These are phyloP conservation scores for Heliconius charithonia DNA, from an alignment of 2,888 invertebrate species.

Conservation along the genomic window DNA sequence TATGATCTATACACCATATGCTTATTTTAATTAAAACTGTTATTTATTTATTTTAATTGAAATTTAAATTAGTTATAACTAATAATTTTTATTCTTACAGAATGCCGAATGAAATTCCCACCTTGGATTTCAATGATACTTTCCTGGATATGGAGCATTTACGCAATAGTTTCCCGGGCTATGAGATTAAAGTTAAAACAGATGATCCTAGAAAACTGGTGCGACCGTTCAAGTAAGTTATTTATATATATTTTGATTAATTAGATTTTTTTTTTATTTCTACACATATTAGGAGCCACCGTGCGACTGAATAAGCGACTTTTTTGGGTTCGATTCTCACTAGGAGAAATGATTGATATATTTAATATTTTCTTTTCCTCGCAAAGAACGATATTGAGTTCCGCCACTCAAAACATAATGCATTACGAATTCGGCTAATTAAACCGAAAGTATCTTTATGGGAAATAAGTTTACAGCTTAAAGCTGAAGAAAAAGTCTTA, in stretches of 20 bases:
- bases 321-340: no score
- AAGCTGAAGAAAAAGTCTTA: not conserved
- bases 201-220: constrained; percentile 87
- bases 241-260: not conserved
- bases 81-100: constrained; percentile 69
- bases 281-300: no score
- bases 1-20: constrained; percentile 50
- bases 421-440: no score
- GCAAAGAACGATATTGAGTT: no score
- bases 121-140: constrained; percentile 98
- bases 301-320: no score
- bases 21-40: not conserved
- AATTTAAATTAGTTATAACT: not conserved
- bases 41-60: not conserved
- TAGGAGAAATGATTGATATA: no score
- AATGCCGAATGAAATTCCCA: constrained; percentile 93
- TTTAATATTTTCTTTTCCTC: no score
- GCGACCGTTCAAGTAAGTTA: constrained; percentile 90
- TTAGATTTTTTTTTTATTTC: not conserved
- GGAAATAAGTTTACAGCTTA: no score
- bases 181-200: constrained; percentile 88
- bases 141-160: constrained; percentile 97
- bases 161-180: constrained; percentile 92
- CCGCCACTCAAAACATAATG: no score
- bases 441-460: no score